Evolutionary conservation across 2,113 vertebrate genomes (phyloP), one percentile per base, ranked within the genome.

Genomic region (Sorex araneus): DNA sequence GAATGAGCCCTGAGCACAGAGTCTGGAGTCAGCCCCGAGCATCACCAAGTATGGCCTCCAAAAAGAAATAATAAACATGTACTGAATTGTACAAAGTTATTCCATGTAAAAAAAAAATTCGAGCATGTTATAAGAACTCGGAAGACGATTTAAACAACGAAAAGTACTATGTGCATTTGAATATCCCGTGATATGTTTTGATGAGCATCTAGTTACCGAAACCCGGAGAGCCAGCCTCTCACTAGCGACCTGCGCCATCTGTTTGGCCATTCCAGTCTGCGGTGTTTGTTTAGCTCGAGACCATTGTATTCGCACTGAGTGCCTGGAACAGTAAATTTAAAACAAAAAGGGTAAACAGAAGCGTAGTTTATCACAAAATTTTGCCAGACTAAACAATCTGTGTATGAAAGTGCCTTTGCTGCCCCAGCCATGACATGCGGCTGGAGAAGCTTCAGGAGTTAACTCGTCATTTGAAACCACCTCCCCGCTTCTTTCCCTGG

Each of bases 261-360:
- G 73, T 95, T 89, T 89, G 90, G 77, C 92, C 63, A 60, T 50
- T 94, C 83, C 54, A 40, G 45, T 84, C 76, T 47, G 76, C 32
- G 10, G 11, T 89, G 45, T 93, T 85, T 93, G 70, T 93, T 74
- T 82, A 50, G 27, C 75, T 74, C 84, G 23, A 79, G 75, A 64
- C 66, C 54, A 60, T 93, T 90, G 89, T 88, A 54, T 90, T 86
- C n/a, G 81, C 47, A 21, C 57, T 60, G n/a, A 47, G 80, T 40
- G 43, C 60, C 90, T 84, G 79, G 83, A 73, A 66, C n/a, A 84
- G 28, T 77, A 45, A 34, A 73, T 47, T 63, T 27, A 84, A 91
- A 90, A 71, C 77, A 87, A 74, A 57, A 90, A 87, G n/a, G 28
- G 66, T 69, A 50, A 69, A 73, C 64, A 87, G 40, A 77, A 87